Evolutionary conservation across 2,888 invertebrate genomes (phyloP).

Genomic region (Eristalis arbustorum): DNA sequence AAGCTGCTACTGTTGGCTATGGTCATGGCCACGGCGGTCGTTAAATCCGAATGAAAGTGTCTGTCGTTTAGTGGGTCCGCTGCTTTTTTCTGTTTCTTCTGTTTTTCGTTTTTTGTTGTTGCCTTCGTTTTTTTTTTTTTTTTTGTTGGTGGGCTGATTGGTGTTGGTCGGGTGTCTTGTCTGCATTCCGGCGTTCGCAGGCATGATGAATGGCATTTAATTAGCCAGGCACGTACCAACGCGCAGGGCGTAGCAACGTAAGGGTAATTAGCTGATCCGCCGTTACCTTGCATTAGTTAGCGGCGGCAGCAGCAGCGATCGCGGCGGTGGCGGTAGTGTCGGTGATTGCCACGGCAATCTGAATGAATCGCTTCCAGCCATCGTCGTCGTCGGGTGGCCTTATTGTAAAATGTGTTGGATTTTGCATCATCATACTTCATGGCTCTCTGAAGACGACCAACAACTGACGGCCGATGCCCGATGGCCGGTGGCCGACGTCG

Average conservation of each 20-base stretch:
- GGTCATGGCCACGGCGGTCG: conserved; percentile 61
- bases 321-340: not conserved
- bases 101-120: conserved; percentile 1
- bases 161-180: conserved; percentile 3
- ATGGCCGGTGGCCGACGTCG: not conserved
- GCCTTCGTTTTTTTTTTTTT: conserved; percentile 1
- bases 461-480: not conserved
- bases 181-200: conserved; percentile 53
- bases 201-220: conserved; percentile 64
- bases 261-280: conserved; percentile 62
- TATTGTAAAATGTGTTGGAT: conserved; percentile 37
- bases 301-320: not conserved
- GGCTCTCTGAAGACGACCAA: conserved; percentile 15
- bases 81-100: not conserved
- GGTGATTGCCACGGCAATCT: not conserved
- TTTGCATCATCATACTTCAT: conserved; percentile 52
- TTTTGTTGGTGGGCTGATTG: not conserved
- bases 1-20: conserved; percentile 67
- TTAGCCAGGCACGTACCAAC: conserved; percentile 64
- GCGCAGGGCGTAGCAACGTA: conserved; percentile 59
- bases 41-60: conserved; percentile 63
- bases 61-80: conserved; percentile 15
- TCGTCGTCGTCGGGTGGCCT: conserved; percentile 36
- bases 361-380: conserved; percentile 31
- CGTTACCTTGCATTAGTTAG: conserved; percentile 64